A percentile compares a stretch with the other conserved stretches of the same genome.
phyloP scores from a whole-genome alignment of 2,888 invertebrate genomes.

The Eristalinus aeneus region DNA sequence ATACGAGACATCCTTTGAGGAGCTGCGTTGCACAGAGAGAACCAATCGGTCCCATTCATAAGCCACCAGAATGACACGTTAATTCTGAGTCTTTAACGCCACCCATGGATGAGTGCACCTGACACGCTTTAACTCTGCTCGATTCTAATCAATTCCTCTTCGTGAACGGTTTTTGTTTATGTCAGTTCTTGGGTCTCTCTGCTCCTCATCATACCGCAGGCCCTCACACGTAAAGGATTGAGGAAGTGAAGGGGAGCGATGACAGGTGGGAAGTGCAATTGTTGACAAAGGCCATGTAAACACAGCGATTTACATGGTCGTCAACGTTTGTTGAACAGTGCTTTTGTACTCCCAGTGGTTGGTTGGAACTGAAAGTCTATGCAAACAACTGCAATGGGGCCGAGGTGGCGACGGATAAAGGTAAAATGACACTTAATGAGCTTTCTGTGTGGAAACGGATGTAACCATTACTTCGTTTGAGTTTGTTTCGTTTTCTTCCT shows the following conservation, averaged over 20 bases:
- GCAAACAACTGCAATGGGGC: conserved; percentile 9
- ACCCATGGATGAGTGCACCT: conserved; percentile 4
- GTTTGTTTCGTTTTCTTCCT: conserved; percentile 1
- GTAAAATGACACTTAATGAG: conserved; percentile 8
- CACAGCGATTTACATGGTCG: conserved; percentile 33
- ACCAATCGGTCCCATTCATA: not conserved
- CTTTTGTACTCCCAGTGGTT: not conserved
- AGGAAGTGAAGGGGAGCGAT: conserved; percentile 16
- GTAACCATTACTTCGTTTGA: conserved; percentile 15
- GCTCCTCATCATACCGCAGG: too few relatives aligned
- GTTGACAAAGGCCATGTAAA: conserved; percentile 36
- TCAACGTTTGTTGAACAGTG: conserved; percentile 2
- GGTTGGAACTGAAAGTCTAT: conserved; percentile 8
- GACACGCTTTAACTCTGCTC: not conserved
- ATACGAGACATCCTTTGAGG: not conserved
- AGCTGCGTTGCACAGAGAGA: not conserved
- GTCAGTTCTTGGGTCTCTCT: not conserved
- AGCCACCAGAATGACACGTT: conserved; percentile 25
- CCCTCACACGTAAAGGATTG: not conserved
- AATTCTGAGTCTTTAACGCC: conserved; percentile 10
- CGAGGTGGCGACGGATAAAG: not conserved
- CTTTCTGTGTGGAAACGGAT: not conserved
- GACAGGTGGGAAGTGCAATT: conserved; percentile 28
- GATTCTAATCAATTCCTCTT: conserved; percentile 26
- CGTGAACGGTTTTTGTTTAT: not conserved